Evolutionary conservation across 2,888 invertebrate species (phyloP), one percentile per base, ranked within the genome.

Genomic region (Ectemnius cavifrons): DNA sequence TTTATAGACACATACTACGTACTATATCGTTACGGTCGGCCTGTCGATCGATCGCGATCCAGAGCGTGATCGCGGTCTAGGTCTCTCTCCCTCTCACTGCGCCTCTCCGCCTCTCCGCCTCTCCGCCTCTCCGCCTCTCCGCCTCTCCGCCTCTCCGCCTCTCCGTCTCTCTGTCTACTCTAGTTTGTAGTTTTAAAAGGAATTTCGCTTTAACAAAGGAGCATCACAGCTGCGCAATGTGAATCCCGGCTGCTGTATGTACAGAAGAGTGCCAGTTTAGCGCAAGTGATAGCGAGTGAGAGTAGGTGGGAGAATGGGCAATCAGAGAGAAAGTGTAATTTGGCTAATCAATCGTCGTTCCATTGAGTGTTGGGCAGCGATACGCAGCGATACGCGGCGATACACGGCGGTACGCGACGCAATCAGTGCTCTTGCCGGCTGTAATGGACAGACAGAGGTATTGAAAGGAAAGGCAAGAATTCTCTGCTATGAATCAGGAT

Each of bases 261-360:
- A 77, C 76, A 77, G 75, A 77, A 71, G 37, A 8, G 37, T 37
- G 37, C 1, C 11, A 37, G 37, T 37, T 37, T 8, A 37, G 37
- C 11, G 37, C 37, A 4, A 6, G 8, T 37, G 37, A 37, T 11
- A 37, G 3, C 61, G 27, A 63, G 61, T 57, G 16, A 58, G 13
- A 59, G 18, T 37, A 37, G 16, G 52, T 16, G n/a, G 52, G 18
- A 63, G 56, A 49, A 27, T 27, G 18, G 0, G 49, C 49, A 52
- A 65, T 59, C 56, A 52, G 61, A 56, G 14, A 46, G 14, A n/a
- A 67, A 75, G 18, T 45, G 18, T 64, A 65, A 75, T 77, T 75
- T 77, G 68, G 77, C 65, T 77, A 75, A 77, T 76, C 76, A 75
- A 75, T 77, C 77, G 76, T 77, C 77, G 77, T 77, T 77, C 61